Conservation (phyloP, 2,797 vertebrate species). For the Tamandua tetradactyla region DNA sequence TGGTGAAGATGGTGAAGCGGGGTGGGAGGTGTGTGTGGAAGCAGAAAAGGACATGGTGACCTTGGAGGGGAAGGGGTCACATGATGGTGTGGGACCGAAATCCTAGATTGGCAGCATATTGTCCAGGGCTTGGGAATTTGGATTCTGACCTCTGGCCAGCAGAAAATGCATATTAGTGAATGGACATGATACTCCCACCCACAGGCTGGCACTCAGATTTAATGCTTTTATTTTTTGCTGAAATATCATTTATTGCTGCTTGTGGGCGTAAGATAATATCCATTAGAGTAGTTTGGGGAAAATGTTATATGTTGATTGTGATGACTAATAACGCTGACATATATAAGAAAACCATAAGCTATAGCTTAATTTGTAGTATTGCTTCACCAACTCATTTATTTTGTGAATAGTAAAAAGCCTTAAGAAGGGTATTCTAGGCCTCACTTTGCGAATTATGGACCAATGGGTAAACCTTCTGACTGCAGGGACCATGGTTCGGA, state of each 20-base stretch:
- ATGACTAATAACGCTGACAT: background rate
- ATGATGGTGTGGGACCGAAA: background rate
- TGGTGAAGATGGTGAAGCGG: background rate
- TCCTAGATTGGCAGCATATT: background rate
- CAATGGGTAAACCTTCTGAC: background rate
- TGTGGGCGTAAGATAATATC: background rate
- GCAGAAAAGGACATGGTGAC: background rate
- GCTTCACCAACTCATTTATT: background rate
- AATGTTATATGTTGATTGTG: background rate
- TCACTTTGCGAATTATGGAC: background rate
- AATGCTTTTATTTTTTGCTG: background rate
- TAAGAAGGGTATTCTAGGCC: background rate
- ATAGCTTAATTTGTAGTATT: background rate
- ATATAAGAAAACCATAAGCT: background rate
- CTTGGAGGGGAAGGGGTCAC: accelerated
- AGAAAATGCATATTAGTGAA: background rate
- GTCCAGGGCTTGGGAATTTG: background rate
- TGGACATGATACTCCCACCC: background rate
- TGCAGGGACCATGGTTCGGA: background rate
- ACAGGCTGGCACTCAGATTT: background rate
- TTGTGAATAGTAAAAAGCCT: background rate
- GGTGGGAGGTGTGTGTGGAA: background rate
- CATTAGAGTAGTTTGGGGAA: background rate
- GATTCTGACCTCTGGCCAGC: background rate
- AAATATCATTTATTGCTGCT: background rate